Base-by-base conservation (phyloP, 2,797 vertebrate genomes). In the Diplodus sargus region DNA sequence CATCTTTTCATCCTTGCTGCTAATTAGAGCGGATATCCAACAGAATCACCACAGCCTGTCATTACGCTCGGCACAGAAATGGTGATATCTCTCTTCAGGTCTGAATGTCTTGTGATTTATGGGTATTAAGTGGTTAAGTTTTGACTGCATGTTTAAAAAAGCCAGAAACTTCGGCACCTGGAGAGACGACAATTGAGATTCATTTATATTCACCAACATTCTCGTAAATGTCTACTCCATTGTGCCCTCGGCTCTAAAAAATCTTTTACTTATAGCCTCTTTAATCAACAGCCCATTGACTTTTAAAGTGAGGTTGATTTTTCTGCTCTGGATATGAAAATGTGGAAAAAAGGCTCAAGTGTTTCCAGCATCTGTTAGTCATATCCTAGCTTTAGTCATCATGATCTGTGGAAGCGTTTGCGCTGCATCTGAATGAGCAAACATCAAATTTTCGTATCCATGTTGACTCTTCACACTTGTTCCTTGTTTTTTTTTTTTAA, bases 331-430 rank as follows among this genome's bases (percentile, higher is more conserved):
- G 45, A 84, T 70, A 65, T 58, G 8, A 79, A 79, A 76, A 78
- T 53, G 70, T 48, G 28, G 76, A 80, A 39, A 39, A 89, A 88
- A 85, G 74, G 72, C 63, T 74, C 0, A 53, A 81, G 69, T 67
- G 72, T 86, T 70, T 49, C 51, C 74, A 74, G 78, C 85, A 85
- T 87, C 87, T 89, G 85, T 87, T 83, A 59, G 76, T 89, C 77
- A 57, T 79, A 68, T 78, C 72, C 7, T 30, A 4, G 72, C 73
- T 83, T 82, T 60, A 76, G 67, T 86, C 84, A 52, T 23, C 66
- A 62, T 78, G 78, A 49, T 85, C 84, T 72, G 64, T 69, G 74
- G 82, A 81, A 70, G 66, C 56, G n/a, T 88, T 85, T 70, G 76
- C 62, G 34, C 74, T 78, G 82, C 68, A 77, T 83, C 63, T 74